Percentiles rank a stretch among this genome's conserved stretches.
These are phyloP conservation scores for Mus pahari DNA, from an alignment of 2,113 vertebrate species.

Conservation along the genomic window DNA sequence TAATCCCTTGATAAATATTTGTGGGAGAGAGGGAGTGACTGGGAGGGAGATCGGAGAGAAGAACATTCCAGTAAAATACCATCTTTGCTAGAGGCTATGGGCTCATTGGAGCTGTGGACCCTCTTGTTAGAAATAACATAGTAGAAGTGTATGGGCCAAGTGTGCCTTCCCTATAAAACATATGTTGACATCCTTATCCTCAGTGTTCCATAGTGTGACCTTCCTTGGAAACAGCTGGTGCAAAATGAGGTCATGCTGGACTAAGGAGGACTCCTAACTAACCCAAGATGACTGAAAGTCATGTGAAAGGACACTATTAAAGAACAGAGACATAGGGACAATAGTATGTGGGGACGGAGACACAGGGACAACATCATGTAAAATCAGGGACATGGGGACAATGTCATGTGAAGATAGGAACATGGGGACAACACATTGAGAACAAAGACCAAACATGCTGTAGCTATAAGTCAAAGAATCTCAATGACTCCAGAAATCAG, in stretches of 20 bases:
- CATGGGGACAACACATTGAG: not conserved
- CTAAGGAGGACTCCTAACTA: not conserved
- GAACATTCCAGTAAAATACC: not conserved
- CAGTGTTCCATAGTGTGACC: not conserved
- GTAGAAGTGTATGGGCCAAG: not conserved
- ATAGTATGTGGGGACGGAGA: not conserved
- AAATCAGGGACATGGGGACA: not conserved
- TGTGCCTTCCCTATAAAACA: not conserved
- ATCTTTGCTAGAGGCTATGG: not conserved
- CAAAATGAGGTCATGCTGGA: not conserved
- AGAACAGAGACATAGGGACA: not conserved
- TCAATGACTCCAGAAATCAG: not conserved
- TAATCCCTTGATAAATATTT: conserved; percentile 67
- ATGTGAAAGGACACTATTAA: not conserved
- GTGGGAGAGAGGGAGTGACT: not conserved
- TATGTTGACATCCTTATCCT: not conserved
- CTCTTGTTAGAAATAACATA: too few species aligned
- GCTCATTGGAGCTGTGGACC: accelerated
- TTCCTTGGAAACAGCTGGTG: not conserved
- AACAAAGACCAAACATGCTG: not conserved
- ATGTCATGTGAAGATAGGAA: not conserved
- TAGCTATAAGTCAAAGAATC: not conserved
- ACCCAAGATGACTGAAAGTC: not conserved
- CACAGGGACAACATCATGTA: accelerated
- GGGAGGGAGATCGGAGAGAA: not conserved